Base-by-base conservation (phyloP, 2,797 vertebrate genomes). In the Malacoctenus gilli region DNA sequence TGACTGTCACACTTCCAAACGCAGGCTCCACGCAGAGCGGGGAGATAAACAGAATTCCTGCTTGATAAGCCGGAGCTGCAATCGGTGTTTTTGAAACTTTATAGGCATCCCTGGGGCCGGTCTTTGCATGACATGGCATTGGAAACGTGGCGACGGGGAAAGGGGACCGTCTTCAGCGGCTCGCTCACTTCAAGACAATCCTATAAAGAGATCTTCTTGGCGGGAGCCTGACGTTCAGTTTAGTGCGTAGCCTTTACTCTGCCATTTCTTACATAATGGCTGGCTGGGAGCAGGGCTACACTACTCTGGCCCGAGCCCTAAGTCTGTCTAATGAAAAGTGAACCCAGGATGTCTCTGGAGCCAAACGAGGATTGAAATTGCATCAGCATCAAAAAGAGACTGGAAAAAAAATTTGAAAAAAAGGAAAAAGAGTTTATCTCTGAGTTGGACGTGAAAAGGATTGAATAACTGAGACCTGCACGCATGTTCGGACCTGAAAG, bases 191-290 rank as follows among this genome's bases (percentile, higher is more conserved):
- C 60, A 59, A 71, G 71, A 52, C 71, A 80, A 87, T 86, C 81
- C 75, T 31, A 65, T 83, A 71, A 84, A 73, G 71, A 72, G 76
- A 80, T 83, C 64, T 61, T 53, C 64, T 63, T 59, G 72, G 58
- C 13, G 22, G 41, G 46, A 49, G 66, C 44, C 37, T 66, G 44
- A 38, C 18, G 21, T 75, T 71, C 54, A 59, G 32, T 69, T 75
- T 52, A 49, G 52, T 49, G 68, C 62, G 65, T 56, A 20, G 55
- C 42, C 64, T 69, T 73, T 34, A 70, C 61, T 15, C 41, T 64
- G 63, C 34, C 59, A 70, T 76, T 67, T 72, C 75, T 85, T 88
- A 85, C 67, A 49, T 78, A 85, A 86, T 44, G 32, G 37, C 60
- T 68, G 73, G 64, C 63, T 22, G 12, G 21, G 39, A 47, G 9